These are phyloP conservation scores for Biston betularia DNA, from an alignment of 2,888 invertebrate genomes.

Conservation along the genomic window DNA sequence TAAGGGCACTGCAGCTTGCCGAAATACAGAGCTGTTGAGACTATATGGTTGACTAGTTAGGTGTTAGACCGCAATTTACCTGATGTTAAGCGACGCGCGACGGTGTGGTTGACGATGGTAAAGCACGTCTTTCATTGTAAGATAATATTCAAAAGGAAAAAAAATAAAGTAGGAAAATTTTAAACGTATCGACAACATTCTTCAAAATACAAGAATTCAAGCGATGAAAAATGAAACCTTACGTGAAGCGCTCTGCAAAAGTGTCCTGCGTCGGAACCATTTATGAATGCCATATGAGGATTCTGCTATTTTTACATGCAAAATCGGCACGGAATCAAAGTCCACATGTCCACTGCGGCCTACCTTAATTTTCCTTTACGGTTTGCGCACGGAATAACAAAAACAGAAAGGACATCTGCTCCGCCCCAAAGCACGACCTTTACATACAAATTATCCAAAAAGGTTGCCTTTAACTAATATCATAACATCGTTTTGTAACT, in stretches of 20 bases:
- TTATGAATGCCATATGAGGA: conserved; percentile 78
- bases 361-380: conserved; percentile 79
- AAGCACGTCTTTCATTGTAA: too few relatives aligned
- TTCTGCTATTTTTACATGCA: conserved; percentile 70
- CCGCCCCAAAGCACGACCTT: conserved; percentile 61
- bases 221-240: conserved; percentile 23
- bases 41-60: too few relatives aligned
- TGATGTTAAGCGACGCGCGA: too few relatives aligned
- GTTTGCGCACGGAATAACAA: conserved; percentile 74
- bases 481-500: conserved; percentile 45
- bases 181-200: neutral
- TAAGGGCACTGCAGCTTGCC: too few relatives aligned
- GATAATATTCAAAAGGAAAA: too few relatives aligned
- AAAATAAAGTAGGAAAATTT: neutral
- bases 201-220: neutral
- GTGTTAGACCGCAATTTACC: too few relatives aligned
- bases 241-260: conserved; percentile 60
- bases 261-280: conserved; percentile 62
- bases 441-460: conserved; percentile 68
- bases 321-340: conserved; percentile 78
- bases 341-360: conserved; percentile 74
- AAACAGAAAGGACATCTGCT: conserved; percentile 69
- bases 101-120: too few relatives aligned
- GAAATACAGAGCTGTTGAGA: too few relatives aligned
- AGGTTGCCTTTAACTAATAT: conserved; percentile 53